phyloP scores from a whole-genome alignment of 2,797 vertebrate species.

The Notolabrus celidotus region DNA sequence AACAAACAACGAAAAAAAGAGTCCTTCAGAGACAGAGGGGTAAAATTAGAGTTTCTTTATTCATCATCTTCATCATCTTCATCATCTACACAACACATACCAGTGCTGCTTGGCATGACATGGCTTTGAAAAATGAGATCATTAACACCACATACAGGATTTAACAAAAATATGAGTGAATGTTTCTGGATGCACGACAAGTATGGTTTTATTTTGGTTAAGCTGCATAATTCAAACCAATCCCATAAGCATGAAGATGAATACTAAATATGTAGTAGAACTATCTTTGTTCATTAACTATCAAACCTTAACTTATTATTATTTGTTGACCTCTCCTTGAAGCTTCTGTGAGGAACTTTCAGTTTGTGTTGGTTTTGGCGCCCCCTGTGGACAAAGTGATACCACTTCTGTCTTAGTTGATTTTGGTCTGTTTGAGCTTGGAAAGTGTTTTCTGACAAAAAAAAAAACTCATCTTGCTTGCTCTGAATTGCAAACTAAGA shows the following conservation, averaged over 20 bases:
- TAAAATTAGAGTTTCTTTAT: slow-evolving; percentile 41
- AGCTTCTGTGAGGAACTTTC: too few relatives aligned
- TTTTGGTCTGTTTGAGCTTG: too few relatives aligned
- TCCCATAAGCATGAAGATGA: not conserved
- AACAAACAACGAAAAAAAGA: not conserved
- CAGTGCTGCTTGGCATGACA: not conserved
- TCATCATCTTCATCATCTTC: slow-evolving; percentile 14
- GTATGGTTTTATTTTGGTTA: not conserved
- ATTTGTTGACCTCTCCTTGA: too few relatives aligned
- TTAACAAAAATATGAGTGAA: slow-evolving; percentile 1
- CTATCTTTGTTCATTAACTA: not conserved
- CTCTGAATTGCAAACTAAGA: slow-evolving; percentile 5
- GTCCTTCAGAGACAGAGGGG: slow-evolving; percentile 1
- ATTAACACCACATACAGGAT: not conserved
- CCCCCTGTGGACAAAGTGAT: too few relatives aligned
- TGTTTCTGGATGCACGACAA: not conserved
- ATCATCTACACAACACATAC: slow-evolving; percentile 12
- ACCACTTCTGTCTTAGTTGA: too few relatives aligned
- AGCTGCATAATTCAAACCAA: not conserved
- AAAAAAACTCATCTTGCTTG: too few relatives aligned
- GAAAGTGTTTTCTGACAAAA: too few relatives aligned
- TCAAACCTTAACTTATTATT: not conserved
- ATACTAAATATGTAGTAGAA: not conserved
- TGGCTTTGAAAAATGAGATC: not conserved
- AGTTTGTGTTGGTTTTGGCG: too few relatives aligned